Base-by-base conservation (phyloP, 2,113 vertebrate genomes). In the Sapayoa aenigma region DNA sequence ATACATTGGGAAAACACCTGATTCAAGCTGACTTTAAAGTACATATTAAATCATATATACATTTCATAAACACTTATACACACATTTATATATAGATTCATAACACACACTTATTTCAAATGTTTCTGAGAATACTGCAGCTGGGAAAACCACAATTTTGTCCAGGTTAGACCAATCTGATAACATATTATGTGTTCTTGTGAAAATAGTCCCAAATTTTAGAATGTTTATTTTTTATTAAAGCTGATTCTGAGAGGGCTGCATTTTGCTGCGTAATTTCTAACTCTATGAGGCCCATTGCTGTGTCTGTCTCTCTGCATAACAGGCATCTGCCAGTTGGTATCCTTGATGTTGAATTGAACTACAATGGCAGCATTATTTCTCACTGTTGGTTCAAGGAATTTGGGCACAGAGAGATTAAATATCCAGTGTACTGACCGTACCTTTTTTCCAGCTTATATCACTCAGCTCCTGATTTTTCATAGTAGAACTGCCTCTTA, bases 51-150 rank as follows among this genome's bases (percentile, higher is more conserved):
- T 27, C n/a, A 28, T 7, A 75, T 7, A 11, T 12, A 15, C 11
- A 8, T 17, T 35, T 46, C 0, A 0, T 25, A n/a, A 73, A 33
- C 52, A 68, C 7, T 22, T 11, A 52, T 18, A 35, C 6, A 35
- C 5, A 1, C 74, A 11, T 53, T 53, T 68, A 39, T 53, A 23
- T 24, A 39, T 3, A 53, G 49, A 59, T 15, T 49, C 18, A 12
- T 35, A 60, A 83, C 21, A 53, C 30, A 62, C 25, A 39, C 14
- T 12, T 7, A 25, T 62, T 76, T 50, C 9, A 50, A 28, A 35
- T 7, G 6, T 71, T 87, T 90, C 68, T 87, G n/a, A 67, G 25
- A 69, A 50, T 27, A 76, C 52, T 3, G 11, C 30, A 41, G 33
- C 25, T 13, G 37, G 31, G 22, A 24, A 60, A 79, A 59, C 0